Evolutionary conservation across 2,113 vertebrate genomes (phyloP).

Genomic region (Chaetorhynchus papuensis): DNA sequence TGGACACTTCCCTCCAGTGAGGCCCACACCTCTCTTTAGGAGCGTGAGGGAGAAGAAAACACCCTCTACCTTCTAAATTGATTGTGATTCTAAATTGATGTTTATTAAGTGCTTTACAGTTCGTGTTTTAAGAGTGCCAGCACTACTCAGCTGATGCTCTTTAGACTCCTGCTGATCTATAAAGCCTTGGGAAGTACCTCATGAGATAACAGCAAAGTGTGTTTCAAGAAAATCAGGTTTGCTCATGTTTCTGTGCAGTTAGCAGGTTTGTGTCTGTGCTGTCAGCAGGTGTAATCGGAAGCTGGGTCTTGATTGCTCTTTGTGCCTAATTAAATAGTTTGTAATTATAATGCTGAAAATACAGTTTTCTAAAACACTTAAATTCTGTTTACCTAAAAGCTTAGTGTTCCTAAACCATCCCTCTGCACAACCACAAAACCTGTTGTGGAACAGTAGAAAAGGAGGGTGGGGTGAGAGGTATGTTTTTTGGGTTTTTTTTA

Average conservation of each 20-base stretch:
- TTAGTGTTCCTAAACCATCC: slow-evolving; percentile 23
- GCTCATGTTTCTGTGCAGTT: background rate
- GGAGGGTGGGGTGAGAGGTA: background rate
- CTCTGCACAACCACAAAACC: background rate
- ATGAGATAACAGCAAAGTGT: background rate
- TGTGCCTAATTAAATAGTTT: slow-evolving; percentile 55
- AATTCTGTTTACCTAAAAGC: slow-evolving; percentile 62
- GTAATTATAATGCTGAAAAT: slow-evolving; percentile 62
- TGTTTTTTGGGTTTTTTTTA: background rate
- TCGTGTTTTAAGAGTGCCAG: background rate
- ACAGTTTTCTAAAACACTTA: slow-evolving; percentile 55
- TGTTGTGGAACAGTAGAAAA: background rate
- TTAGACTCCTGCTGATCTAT: background rate
- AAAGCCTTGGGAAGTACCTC: background rate
- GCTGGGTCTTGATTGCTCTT: slow-evolving; percentile 55
- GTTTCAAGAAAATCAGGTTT: background rate
- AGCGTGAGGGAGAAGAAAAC: background rate
- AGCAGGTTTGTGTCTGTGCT: slow-evolving; percentile 5
- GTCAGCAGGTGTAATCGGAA: slow-evolving; percentile 59
- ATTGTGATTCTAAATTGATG: background rate
- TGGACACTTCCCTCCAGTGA: background rate
- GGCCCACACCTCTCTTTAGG: background rate
- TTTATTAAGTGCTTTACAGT: background rate
- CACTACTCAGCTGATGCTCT: background rate
- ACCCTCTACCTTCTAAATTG: background rate